Conservation (phyloP, 2,113 vertebrate species). For the Syngnathus floridae region DNA sequence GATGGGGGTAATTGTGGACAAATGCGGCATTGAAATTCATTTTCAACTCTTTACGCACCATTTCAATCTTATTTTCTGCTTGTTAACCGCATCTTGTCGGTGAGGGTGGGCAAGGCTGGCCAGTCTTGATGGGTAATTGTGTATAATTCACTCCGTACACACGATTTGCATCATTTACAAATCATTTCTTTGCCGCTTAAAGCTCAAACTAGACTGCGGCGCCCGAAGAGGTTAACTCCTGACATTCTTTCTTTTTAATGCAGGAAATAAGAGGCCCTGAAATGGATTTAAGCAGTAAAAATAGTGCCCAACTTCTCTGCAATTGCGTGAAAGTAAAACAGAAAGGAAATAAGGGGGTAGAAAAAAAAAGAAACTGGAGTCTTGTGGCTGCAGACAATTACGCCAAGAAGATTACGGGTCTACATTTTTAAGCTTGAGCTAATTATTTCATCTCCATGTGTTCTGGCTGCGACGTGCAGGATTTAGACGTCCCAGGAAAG, state of each 20-base stretch:
- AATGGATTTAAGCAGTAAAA: background rate
- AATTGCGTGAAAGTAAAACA: background rate
- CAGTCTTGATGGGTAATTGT: slow-evolving; percentile 98
- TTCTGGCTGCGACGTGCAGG: slow-evolving; percentile 53
- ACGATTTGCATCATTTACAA: slow-evolving; percentile 87
- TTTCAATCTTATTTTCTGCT: slow-evolving; percentile 99
- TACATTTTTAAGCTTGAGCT: slow-evolving; percentile 74
- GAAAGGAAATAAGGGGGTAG: background rate
- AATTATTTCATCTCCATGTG: slow-evolving; percentile 73
- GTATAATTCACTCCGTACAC: slow-evolving; percentile 95
- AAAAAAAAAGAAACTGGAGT: slow-evolving; percentile 40
- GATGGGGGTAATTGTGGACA: slow-evolving; percentile 99
- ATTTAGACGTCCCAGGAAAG: slow-evolving; percentile 73
- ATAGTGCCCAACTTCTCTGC: background rate
- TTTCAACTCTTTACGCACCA: slow-evolving; percentile 99
- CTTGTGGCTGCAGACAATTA: slow-evolving; percentile 67
- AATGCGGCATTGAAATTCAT: slow-evolving; percentile 99
- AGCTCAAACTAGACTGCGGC: slow-evolving; percentile 53
- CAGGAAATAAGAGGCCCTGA: slow-evolving; percentile 6
- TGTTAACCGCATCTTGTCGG: slow-evolving; percentile 99
- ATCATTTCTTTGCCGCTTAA: slow-evolving; percentile 78
- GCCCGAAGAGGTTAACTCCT: slow-evolving; percentile 57
- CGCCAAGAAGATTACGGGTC: slow-evolving; percentile 66
- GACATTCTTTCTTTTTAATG: slow-evolving; percentile 14
- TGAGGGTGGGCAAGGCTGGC: slow-evolving; percentile 94